phyloP scores from a whole-genome alignment of 2,797 vertebrate genomes.

The Aulostomus chinensis region DNA sequence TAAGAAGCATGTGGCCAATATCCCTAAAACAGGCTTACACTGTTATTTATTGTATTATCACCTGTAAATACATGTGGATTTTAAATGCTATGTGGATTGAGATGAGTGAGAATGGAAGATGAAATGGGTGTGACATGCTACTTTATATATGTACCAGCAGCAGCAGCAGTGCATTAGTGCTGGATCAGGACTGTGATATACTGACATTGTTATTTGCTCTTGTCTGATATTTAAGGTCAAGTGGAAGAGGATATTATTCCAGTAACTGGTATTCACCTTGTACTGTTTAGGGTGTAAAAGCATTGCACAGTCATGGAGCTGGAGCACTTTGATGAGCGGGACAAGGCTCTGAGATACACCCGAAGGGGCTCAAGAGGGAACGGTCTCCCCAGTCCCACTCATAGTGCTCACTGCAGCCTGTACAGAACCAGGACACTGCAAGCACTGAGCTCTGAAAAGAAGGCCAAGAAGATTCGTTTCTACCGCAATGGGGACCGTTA shows the following conservation, averaged over 20 bases:
- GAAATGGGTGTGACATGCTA: slow-evolving; percentile 73
- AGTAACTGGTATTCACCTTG: too few species aligned
- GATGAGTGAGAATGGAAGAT: slow-evolving; percentile 22
- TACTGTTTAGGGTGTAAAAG: slow-evolving; percentile 29
- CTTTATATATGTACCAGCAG: slow-evolving; percentile 34
- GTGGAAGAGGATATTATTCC: too few species aligned
- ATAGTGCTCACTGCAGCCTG: slow-evolving; percentile 98
- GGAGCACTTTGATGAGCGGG: slow-evolving; percentile 97
- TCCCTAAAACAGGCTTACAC: background rate
- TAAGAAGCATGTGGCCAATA: background rate
- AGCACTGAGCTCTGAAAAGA: slow-evolving; percentile 93
- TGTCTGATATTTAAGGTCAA: slow-evolving; percentile 1
- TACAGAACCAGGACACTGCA: slow-evolving; percentile 96
- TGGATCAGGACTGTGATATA: too few species aligned
- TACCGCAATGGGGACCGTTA: slow-evolving; percentile 98
- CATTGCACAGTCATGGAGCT: slow-evolving; percentile 84
- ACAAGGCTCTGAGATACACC: slow-evolving; percentile 91
- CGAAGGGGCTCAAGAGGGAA: slow-evolving; percentile 90
- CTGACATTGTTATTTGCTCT: too few species aligned
- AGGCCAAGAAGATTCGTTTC: slow-evolving; percentile 97
- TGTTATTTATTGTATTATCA: too few species aligned
- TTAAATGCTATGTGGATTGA: background rate
- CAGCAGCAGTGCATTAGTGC: slow-evolving; percentile 39
- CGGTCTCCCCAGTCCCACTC: slow-evolving; percentile 94
- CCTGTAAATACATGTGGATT: slow-evolving; percentile 2